These are phyloP conservation scores for Hemibagrus guttatus DNA, from an alignment of 2,797 vertebrate species.

Conservation along the genomic window DNA sequence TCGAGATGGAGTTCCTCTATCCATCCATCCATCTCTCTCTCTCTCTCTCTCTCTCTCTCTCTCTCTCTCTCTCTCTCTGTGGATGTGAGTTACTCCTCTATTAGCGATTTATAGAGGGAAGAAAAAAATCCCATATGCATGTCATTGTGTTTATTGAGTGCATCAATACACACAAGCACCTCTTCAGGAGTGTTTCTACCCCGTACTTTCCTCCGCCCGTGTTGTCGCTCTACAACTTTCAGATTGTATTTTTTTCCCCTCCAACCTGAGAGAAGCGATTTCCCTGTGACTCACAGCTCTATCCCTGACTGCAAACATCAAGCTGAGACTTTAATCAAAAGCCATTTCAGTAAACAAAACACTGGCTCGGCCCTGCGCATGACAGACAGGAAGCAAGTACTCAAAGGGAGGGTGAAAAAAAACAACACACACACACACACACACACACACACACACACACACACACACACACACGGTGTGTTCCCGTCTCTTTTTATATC, in stretches of 20 bases:
- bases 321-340: constrained; percentile 52
- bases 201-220: not conserved
- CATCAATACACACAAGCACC: constrained; percentile 32
- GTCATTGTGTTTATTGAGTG: constrained; percentile 34
- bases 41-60: not conserved
- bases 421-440: constrained; percentile 26
- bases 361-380: constrained; percentile 30
- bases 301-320: constrained; percentile 44
- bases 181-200: constrained; percentile 18
- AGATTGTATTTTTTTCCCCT: not conserved
- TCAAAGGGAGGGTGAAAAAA: constrained; percentile 36
- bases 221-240: not conserved
- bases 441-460: constrained; percentile 59
- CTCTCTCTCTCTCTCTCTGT: constrained; percentile 26
- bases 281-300: constrained; percentile 43
- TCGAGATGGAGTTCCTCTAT: constrained; percentile 10
- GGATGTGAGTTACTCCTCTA: constrained; percentile 11
- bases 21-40: not conserved
- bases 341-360: constrained; percentile 56
- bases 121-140: not conserved
- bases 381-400: constrained; percentile 17
- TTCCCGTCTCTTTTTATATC: constrained; percentile 71
- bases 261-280: constrained; percentile 36
- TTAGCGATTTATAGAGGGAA: constrained; percentile 1
- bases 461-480: not conserved